A percentile compares a stretch with the other conserved stretches of the same genome.
phyloP scores from a whole-genome alignment of 1,140 invertebrate genomes.

The Drosophila persimilis region DNA sequence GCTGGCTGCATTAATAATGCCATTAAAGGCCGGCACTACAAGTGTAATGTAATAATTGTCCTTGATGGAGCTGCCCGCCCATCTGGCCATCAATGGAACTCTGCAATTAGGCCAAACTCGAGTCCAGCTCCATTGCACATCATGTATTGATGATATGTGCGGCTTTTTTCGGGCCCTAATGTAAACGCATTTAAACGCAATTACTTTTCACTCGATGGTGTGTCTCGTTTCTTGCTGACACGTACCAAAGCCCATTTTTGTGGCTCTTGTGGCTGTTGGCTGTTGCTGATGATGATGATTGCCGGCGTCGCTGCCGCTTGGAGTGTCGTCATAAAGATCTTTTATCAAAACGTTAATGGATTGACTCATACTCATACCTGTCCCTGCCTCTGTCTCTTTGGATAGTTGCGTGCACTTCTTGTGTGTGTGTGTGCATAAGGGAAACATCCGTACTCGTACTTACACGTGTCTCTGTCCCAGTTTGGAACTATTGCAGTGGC shows the following conservation, averaged over 20 bases:
- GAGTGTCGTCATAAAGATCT: slow-evolving; percentile 83
- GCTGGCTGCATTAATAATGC: slow-evolving; percentile 68
- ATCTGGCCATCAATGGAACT: slow-evolving; percentile 3
- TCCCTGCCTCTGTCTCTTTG: slow-evolving; percentile 15
- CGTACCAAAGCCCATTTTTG: slow-evolving; percentile 72
- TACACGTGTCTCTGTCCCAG: slow-evolving; percentile 52
- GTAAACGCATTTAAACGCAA: slow-evolving; percentile 80
- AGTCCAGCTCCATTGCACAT: slow-evolving; percentile 34
- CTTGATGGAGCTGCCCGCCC: slow-evolving; percentile 54
- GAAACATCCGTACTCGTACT: slow-evolving; percentile 5
- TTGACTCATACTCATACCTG: slow-evolving; percentile 74
- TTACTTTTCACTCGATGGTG: slow-evolving; percentile 72
- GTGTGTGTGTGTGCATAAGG: slow-evolving; percentile 32
- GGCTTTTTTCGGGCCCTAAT: slow-evolving; percentile 56
- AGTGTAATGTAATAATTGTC: slow-evolving; percentile 80
- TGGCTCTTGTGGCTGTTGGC: slow-evolving; percentile 43
- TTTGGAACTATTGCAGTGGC: slow-evolving; percentile 54
- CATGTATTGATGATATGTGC: background rate
- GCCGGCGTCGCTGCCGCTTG: slow-evolving; percentile 58
- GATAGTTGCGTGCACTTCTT: slow-evolving; percentile 49
- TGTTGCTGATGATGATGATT: slow-evolving; percentile 74
- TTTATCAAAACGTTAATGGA: slow-evolving; percentile 82
- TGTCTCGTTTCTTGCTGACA: slow-evolving; percentile 59
- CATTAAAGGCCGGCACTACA: slow-evolving; percentile 69
- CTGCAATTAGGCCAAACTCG: slow-evolving; percentile 41